Conservation (phyloP, 2,113 vertebrate species). For the Osmerus mordax region DNA sequence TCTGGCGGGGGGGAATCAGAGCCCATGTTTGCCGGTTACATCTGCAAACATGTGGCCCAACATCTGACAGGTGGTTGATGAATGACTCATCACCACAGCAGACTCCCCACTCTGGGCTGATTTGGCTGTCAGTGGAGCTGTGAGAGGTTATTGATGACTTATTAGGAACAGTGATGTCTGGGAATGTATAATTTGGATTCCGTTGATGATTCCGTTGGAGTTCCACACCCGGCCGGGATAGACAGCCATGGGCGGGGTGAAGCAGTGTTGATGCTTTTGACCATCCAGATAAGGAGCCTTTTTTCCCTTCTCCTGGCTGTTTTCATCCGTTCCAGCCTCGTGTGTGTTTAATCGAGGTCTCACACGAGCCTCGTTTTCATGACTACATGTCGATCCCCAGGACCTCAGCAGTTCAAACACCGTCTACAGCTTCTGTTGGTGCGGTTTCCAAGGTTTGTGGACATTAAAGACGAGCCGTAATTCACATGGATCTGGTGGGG, state of each 20-base stretch:
- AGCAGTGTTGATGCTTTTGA: not conserved
- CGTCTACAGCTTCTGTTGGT: conserved; percentile 35
- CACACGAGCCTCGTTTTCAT: conserved; percentile 45
- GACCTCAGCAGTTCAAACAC: conserved; percentile 52
- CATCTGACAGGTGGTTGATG: conserved; percentile 60
- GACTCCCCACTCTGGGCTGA: conserved; percentile 53
- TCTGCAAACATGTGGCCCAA: conserved; percentile 55
- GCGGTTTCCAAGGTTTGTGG: conserved; percentile 44
- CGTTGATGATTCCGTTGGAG: no score
- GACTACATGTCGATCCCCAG: conserved; percentile 36
- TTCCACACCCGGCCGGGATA: not conserved
- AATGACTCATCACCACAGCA: conserved; percentile 54
- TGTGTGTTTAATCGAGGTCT: conserved; percentile 35
- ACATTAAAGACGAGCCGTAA: conserved; percentile 42
- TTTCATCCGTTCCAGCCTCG: conserved; percentile 12
- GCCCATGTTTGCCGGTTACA: conserved; percentile 44
- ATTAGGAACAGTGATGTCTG: conserved; percentile 20
- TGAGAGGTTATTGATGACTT: conserved; percentile 35
- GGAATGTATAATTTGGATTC: not conserved
- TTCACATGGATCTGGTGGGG: conserved; percentile 27
- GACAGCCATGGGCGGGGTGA: not conserved
- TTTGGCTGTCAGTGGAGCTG: conserved; percentile 49
- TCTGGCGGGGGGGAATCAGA: conserved; percentile 51
- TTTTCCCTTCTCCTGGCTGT: not conserved
- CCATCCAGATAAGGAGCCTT: no score